Evolutionary conservation across 23 tunicate genomes (phyloP).

Genomic region (Halocynthia roretzi): DNA sequence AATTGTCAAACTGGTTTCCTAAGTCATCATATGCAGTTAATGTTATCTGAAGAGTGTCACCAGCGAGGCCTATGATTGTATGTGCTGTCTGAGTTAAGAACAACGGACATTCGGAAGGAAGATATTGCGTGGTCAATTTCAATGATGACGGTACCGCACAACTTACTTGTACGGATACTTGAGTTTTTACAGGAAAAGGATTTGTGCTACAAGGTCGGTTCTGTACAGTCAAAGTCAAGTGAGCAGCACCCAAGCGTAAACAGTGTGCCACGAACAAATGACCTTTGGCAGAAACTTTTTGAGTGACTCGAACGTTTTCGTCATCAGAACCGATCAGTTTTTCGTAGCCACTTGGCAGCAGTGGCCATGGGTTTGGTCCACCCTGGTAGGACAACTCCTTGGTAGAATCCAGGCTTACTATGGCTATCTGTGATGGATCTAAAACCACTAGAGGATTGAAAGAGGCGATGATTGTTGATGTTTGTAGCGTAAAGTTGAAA

Average conservation of each 20-base stretch:
- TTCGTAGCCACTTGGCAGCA: slow-evolving; percentile 55
- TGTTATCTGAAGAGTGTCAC: slow-evolving; percentile 30
- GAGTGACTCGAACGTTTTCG: slow-evolving; percentile 11
- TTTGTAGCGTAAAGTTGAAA: slow-evolving; percentile 13
- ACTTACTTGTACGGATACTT: slow-evolving; percentile 22
- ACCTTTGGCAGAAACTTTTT: slow-evolving; percentile 12
- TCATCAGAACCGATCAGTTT: slow-evolving; percentile 1
- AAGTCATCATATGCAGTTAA: slow-evolving; percentile 51
- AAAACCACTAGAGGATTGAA: slow-evolving; percentile 49
- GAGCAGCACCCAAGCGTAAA: slow-evolving; percentile 26
- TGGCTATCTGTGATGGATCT: slow-evolving; percentile 56
- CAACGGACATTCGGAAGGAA: slow-evolving; percentile 60
- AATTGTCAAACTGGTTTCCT: slow-evolving; percentile 66
- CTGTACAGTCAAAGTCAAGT: slow-evolving; percentile 17
- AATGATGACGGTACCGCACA: slow-evolving; percentile 47
- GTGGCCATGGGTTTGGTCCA: slow-evolving; percentile 78
- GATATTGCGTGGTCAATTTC: slow-evolving; percentile 30
- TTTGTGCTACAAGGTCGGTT: slow-evolving; percentile 72
- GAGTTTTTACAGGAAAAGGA: slow-evolving; percentile 51
- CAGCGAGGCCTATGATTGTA: slow-evolving; percentile 36
- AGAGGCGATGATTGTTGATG: slow-evolving; percentile 57
- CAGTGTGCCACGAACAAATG: slow-evolving; percentile 28
- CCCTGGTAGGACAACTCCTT: slow-evolving; percentile 37
- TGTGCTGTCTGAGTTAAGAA: slow-evolving; percentile 44
- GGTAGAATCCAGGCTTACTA: slow-evolving; percentile 51